Evolutionary conservation across 2,888 invertebrate genomes (phyloP).

Genomic region (Amphipoea oculea): DNA sequence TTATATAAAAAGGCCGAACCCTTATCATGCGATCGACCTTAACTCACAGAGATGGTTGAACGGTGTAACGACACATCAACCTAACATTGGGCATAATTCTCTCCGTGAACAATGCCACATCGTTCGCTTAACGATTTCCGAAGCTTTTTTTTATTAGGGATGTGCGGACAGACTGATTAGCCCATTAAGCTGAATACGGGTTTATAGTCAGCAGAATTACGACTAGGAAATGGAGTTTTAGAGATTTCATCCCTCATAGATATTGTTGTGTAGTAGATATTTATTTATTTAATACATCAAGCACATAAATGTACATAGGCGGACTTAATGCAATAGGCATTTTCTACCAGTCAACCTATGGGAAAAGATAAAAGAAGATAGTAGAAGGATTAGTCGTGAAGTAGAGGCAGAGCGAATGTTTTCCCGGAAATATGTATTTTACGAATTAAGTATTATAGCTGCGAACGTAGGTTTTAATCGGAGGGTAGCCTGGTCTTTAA

Average conservation of each 20-base stretch:
- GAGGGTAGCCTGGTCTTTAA: not conserved
- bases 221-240: conserved; percentile 21
- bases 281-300: too few relatives aligned
- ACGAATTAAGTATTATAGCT: not conserved
- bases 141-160: conserved; percentile 58
- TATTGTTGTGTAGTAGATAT: not conserved
- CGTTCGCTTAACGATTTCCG: conserved; percentile 74
- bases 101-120: conserved; percentile 76
- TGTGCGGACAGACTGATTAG: conserved; percentile 56
- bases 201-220: conserved; percentile 73
- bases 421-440: not conserved
- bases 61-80: conserved; percentile 69
- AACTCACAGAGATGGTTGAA: conserved; percentile 64
- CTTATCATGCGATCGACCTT: conserved; percentile 61
- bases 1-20: conserved; percentile 61
- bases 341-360: too few relatives aligned
- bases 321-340: too few relatives aligned
- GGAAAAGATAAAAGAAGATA: not conserved
- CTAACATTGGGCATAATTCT: conserved; percentile 80
- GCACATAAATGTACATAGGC: too few relatives aligned
- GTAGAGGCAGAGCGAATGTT: not conserved
- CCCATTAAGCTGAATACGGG: conserved; percentile 56
- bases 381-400: not conserved
- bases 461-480: not conserved
- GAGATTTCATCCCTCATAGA: conserved; percentile 28